A percentile compares a stretch with the other conserved stretches of the same genome.
Conservation (phyloP, 92 coral and sea anemone genomes). For the Blastomussa wellsi region DNA sequence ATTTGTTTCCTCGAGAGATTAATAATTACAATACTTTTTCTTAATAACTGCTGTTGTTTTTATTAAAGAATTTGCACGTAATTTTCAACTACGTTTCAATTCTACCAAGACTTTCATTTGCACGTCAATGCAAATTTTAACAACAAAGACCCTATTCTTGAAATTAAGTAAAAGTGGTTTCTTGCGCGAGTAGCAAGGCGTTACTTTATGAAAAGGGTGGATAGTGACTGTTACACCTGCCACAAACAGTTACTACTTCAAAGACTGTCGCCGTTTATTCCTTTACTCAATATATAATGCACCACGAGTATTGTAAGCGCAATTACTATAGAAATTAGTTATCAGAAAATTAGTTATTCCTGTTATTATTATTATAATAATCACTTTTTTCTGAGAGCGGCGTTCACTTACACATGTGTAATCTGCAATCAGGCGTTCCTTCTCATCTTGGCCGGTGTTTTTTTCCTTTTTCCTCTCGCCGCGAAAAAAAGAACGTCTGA, state of each 20-base stretch:
- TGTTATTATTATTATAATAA: no score
- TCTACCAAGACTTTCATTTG: constrained; percentile 1
- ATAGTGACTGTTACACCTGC: constrained; percentile 7
- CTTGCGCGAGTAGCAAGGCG: constrained; percentile 4
- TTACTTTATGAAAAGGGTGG: not conserved
- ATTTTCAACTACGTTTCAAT: constrained; percentile 26
- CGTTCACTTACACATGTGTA: not conserved
- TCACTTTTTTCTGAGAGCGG: not conserved
- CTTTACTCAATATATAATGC: not conserved
- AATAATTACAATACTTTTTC: not conserved
- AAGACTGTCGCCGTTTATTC: not conserved
- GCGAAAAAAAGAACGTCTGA: no score
- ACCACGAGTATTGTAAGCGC: constrained; percentile 2
- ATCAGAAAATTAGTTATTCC: not conserved
- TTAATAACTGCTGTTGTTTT: constrained; percentile 9
- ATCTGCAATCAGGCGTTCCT: no score
- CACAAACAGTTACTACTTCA: constrained; percentile 7
- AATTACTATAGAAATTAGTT: not conserved
- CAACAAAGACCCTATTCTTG: constrained; percentile 7
- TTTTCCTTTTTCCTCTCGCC: no score
- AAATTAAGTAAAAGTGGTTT: constrained; percentile 17
- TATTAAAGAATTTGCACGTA: constrained; percentile 17
- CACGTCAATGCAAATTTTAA: constrained; percentile 19
- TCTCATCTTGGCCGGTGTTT: no score
- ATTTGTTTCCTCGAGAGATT: constrained; percentile 2